phyloP scores from a whole-genome alignment of 2,888 invertebrate genomes.

The Heliconius sara region DNA sequence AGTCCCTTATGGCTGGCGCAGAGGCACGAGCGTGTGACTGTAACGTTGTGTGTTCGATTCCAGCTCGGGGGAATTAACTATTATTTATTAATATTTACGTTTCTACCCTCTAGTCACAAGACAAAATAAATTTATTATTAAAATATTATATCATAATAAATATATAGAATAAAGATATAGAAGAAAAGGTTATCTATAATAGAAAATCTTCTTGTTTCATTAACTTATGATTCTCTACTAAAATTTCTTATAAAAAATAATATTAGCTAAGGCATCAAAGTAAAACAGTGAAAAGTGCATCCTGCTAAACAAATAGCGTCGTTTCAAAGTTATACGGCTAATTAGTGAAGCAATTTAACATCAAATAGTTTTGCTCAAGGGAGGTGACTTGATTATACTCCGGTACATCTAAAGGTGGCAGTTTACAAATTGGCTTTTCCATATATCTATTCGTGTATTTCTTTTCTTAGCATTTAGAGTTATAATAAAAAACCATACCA shows the following conservation, averaged over 20 bases:
- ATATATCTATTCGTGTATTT: neutral
- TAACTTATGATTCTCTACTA: neutral
- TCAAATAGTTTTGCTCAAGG: slow-evolving; percentile 52
- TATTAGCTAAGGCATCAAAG: neutral
- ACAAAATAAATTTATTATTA: too few species aligned
- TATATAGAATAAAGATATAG: too few species aligned
- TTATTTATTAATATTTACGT: too few species aligned
- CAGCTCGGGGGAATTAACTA: too few species aligned
- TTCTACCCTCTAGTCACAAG: too few species aligned
- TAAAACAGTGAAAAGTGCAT: slow-evolving; percentile 31
- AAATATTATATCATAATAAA: too few species aligned
- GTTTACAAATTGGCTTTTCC: slow-evolving; percentile 19
- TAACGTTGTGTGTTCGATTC: too few species aligned
- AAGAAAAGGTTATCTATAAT: too few species aligned
- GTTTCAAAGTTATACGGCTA: slow-evolving; percentile 37
- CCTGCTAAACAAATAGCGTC: slow-evolving; percentile 16
- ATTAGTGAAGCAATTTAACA: slow-evolving; percentile 37
- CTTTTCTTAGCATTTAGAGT: slow-evolving; percentile 30
- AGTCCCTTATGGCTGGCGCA: too few species aligned
- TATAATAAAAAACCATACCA: too few species aligned
- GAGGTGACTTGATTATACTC: slow-evolving; percentile 55
- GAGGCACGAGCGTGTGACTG: too few species aligned
- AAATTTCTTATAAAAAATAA: neutral
- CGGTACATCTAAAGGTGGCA: slow-evolving; percentile 47
- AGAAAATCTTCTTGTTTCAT: neutral